phyloP scores from a whole-genome alignment of 2,888 invertebrate genomes.

The Drepanosiphum platanoidis region DNA sequence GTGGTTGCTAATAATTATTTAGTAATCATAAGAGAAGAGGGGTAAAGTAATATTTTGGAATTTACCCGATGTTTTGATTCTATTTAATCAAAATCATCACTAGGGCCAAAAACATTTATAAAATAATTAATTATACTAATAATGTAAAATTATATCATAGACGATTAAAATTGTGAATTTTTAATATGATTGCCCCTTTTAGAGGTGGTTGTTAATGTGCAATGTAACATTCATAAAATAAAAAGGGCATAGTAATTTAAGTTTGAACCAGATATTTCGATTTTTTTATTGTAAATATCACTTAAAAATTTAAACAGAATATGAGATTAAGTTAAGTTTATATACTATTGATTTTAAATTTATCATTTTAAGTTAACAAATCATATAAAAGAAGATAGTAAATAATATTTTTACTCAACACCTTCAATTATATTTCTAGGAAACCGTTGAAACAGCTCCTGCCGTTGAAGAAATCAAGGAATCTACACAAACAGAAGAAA shows the following conservation, averaged over 20 bases:
- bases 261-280: not conserved
- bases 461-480: conserved; percentile 44
- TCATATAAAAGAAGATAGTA: not conserved
- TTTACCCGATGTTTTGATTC: conserved; percentile 21
- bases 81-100: conserved; percentile 27
- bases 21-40: conserved; percentile 45
- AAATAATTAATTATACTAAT: not conserved
- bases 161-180: not conserved
- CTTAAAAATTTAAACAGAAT: not conserved
- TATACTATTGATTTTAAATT: not conserved
- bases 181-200: not conserved
- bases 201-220: not conserved
- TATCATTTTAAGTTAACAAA: not conserved
- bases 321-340: not conserved
- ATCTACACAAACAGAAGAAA: conserved; percentile 63
- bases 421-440: conserved; percentile 42
- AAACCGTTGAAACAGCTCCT: conserved; percentile 39
- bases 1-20: conserved; percentile 35
- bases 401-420: no score
- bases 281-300: not conserved
- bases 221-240: not conserved
- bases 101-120: conserved; percentile 18
- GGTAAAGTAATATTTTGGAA: conserved; percentile 35
- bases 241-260: not conserved
- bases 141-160: not conserved